Base-by-base conservation (phyloP, 37 sponge, comb jelly and placozoan genomes). In the Chondrosia reniformis region DNA sequence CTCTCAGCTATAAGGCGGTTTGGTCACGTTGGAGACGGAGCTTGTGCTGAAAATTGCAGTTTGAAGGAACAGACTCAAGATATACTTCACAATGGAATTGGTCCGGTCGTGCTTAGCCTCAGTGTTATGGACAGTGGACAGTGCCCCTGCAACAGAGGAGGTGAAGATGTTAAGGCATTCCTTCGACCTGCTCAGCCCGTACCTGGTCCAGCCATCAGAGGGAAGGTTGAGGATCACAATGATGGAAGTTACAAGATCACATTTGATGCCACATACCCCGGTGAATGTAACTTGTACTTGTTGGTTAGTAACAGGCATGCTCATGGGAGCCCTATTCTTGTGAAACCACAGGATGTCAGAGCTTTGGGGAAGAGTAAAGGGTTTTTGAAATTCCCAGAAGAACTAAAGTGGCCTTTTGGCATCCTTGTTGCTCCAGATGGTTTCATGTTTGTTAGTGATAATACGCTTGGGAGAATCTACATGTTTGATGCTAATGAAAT, bases 351-450 rank as follows among this genome's bases (percentile, higher is more conserved):
- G 9, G 58, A 56, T 6, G 58, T 56, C 58, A 56, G 27, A 8
- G 27, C 58, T 28, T 28, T 56, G 7, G 58, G 58, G n/a, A 28
- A 24, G n/a, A 25, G 22, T 34, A 69, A 69, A 25, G 43, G 9
- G n/a, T 17, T n/a, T 13, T 44, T 69, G 39, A 21, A 34, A 40
- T 69, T 39, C 72, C 72, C 72, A 25, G 44, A 39, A 69, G 8
- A 40, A 17, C 43, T 28, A 56, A 44, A 44, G n/a, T 9, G 72
- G 8, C 72, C 41, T 69, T 1, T 24, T 41, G 72, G 72, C 42
- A 39, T 69, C 22, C 44, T 17, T 34, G 72, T 69, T n/a, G 72
- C 72, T 39, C 72, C 72, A 3, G 21, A 39, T 69, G 72, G 72
- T 40, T 24, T n/a, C 72, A 69, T 34, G 22, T 40, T 38, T 34